phyloP scores from a whole-genome alignment of 2,888 invertebrate genomes.

The Heliconius hortense region DNA sequence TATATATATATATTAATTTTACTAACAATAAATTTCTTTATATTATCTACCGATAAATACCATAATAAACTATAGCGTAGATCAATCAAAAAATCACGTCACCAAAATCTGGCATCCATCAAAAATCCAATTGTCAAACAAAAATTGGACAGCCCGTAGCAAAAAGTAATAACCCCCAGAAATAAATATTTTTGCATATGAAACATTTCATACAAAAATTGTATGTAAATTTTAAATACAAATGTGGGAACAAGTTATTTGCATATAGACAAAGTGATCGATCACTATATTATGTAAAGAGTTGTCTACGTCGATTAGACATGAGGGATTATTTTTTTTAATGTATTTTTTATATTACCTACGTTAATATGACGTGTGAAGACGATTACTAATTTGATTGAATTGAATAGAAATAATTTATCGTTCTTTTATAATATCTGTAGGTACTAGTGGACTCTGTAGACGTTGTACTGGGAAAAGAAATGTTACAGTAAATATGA shows the following conservation, averaged over 20 bases:
- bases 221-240: slow-evolving; percentile 71
- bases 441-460: neutral
- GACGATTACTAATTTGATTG: slow-evolving; percentile 15
- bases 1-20: too few relatives aligned
- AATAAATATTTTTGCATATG: slow-evolving; percentile 64
- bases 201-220: slow-evolving; percentile 54
- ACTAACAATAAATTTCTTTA: neutral
- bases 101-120: slow-evolving; percentile 59
- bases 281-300: slow-evolving; percentile 64
- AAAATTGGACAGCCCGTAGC: slow-evolving; percentile 49
- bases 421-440: neutral
- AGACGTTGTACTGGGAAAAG: too few relatives aligned
- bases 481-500: too few relatives aligned
- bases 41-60: neutral
- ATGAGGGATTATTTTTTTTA: slow-evolving; percentile 41
- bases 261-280: slow-evolving; percentile 76
- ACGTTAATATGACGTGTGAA: slow-evolving; percentile 6
- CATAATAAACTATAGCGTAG: slow-evolving; percentile 39
- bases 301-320: slow-evolving; percentile 49
- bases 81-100: slow-evolving; percentile 33
- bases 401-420: slow-evolving; percentile 2
- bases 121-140: slow-evolving; percentile 58
- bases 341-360: neutral
- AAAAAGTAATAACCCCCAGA: slow-evolving; percentile 50
- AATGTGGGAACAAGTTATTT: slow-evolving; percentile 71